Evolutionary conservation across 2,797 vertebrate species (phyloP).

Genomic region (Falco berigora): DNA sequence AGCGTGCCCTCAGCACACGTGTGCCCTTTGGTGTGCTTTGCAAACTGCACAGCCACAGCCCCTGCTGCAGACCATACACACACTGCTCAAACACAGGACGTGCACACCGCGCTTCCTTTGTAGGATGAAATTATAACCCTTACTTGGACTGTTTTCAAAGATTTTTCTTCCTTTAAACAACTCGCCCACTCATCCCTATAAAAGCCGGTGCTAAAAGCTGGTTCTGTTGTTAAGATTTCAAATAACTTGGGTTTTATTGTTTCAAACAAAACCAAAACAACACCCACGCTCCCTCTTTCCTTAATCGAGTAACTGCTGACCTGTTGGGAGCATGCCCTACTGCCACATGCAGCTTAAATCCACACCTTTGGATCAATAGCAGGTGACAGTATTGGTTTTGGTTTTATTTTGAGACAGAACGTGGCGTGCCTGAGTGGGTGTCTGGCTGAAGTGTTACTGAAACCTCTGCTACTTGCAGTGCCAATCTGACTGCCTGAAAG

Average conservation of each 20-base stretch:
- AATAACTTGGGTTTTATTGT: slow-evolving; percentile 38
- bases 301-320: background rate
- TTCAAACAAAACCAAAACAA: slow-evolving; percentile 60
- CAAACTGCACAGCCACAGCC: background rate
- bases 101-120: background rate
- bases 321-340: background rate
- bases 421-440: background rate
- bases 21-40: background rate
- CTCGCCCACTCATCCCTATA: slow-evolving; percentile 53
- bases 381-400: background rate
- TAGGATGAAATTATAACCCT: background rate
- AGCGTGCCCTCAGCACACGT: background rate
- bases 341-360: background rate
- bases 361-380: background rate
- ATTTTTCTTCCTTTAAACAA: slow-evolving; percentile 19
- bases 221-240: slow-evolving; percentile 49
- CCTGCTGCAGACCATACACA: background rate
- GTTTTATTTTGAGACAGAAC: background rate
- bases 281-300: slow-evolving; percentile 32
- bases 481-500: background rate
- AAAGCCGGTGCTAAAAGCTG: slow-evolving; percentile 42
- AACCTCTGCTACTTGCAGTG: background rate
- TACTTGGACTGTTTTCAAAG: slow-evolving; percentile 52
- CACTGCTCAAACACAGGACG: background rate
- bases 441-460: background rate